phyloP scores from a whole-genome alignment of 2,797 vertebrate genomes.

The Clamator glandarius region DNA sequence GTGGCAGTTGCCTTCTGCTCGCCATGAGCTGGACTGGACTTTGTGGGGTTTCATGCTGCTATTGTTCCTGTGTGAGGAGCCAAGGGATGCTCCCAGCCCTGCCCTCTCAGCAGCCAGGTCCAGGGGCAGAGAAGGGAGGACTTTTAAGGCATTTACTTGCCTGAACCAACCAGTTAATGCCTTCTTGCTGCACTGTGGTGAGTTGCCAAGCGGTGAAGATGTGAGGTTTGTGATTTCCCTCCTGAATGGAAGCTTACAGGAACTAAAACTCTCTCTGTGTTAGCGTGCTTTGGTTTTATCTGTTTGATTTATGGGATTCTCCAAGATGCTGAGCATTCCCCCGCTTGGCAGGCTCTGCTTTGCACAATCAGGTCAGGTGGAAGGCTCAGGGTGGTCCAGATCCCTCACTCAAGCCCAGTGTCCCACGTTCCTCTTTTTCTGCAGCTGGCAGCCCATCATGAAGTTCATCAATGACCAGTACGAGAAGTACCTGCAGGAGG shows the following conservation, averaged over 20 bases:
- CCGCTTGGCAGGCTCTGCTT: neutral
- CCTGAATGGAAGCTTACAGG: neutral
- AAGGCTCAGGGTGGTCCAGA: neutral
- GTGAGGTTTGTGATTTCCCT: neutral
- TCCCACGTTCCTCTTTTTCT: neutral
- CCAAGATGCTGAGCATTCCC: neutral
- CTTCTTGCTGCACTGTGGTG: neutral
- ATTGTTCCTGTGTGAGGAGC: neutral
- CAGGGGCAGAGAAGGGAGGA: neutral
- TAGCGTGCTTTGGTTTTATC: neutral
- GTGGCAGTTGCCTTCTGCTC: neutral
- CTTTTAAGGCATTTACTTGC: neutral
- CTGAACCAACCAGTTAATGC: neutral
- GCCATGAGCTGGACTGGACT: accelerated
- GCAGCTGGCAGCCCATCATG: conserved; percentile 98
- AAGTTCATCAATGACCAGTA: conserved; percentile 99
- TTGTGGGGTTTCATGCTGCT: neutral
- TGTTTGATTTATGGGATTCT: neutral
- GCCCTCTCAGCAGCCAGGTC: neutral
- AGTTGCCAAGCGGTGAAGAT: neutral
- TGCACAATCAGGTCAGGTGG: neutral
- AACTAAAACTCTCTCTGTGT: neutral
- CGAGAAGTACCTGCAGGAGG: conserved; percentile 95
- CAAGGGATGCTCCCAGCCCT: neutral
- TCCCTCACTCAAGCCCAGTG: neutral